Base-by-base conservation (phyloP, 2,113 vertebrate species). In the Seriola aureovittata region DNA sequence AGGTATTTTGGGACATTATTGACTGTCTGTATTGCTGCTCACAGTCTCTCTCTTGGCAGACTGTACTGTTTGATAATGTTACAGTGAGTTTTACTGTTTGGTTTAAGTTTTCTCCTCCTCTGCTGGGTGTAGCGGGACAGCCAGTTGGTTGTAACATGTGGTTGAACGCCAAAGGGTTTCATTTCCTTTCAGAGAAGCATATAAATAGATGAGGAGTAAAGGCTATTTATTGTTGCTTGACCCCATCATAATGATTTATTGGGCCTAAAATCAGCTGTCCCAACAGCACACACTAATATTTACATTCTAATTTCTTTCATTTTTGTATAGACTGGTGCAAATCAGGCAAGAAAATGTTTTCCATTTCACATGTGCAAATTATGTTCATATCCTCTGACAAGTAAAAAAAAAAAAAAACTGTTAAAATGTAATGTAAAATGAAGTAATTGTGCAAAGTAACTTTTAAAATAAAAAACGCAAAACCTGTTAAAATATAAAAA, bases 141-240 rank as follows among this genome's bases (percentile, higher is more conserved):
- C 55, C 54, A 74, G 80, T 66, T 60, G 83, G 59, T 75, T 84
- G 60, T 60, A 76, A 58, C 68, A 71, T 75, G 76, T 74, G 57
- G 66, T 55, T 76, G 21, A 79, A 89, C 79, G 76, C 44, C 71
- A 78, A 75, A 66, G 71, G 62, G 58, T 57, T 92, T 82, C 46
- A 62, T 90, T 86, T 80, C 75, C 76, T 68, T 89, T 88, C 80
- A 85, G 54, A 76, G 79, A 81, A 42, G 59, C 54, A 55, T 92
- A 93, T 91, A 94, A 94, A 94, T 95, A 95, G 92, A 79, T 48
- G 21, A 67, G 67, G 54, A 71, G 29, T 57, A 66, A 70, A 74
- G 75, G 67, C 76, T 71, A 67, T 42, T 62, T 65, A 48, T 59
- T 62, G 44, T 36, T 57, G 46, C 40, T 69, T 54, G 0, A 79